A percentile compares a stretch with the other conserved stretches of the same genome.
These are phyloP conservation scores for Leptodactylus fallax DNA, from an alignment of 2,797 vertebrate species.

Conservation along the genomic window DNA sequence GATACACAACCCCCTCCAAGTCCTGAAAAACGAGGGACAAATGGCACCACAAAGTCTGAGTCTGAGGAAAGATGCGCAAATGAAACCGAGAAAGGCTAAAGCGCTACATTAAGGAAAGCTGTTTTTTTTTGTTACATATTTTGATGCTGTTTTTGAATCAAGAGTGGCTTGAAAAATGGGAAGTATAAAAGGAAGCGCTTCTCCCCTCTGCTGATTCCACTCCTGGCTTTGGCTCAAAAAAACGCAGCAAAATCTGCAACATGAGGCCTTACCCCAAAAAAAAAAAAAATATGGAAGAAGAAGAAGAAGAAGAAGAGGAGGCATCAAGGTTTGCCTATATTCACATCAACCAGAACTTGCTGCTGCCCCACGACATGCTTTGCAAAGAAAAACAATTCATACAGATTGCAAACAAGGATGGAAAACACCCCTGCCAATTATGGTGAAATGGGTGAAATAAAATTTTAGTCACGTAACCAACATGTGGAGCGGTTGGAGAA, in stretches of 20 bases:
- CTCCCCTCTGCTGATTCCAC: too few relatives aligned
- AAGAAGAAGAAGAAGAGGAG: too few relatives aligned
- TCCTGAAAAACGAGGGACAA: not conserved
- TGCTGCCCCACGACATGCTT: not conserved
- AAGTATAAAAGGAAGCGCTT: too few relatives aligned
- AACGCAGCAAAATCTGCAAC: too few relatives aligned
- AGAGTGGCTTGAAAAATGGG: too few relatives aligned
- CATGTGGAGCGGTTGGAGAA: constrained; percentile 37
- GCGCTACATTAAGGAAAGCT: too few relatives aligned
- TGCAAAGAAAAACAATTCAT: constrained; percentile 1
- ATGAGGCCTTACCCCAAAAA: too few relatives aligned
- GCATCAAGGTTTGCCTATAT: not conserved
- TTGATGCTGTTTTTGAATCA: too few relatives aligned
- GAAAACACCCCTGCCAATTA: constrained; percentile 3
- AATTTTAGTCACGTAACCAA: constrained; percentile 51
- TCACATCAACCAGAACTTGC: not conserved
- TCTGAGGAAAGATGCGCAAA: not conserved
- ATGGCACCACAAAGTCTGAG: not conserved
- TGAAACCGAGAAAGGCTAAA: not conserved
- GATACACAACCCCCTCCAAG: not conserved
- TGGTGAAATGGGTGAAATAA: constrained; percentile 9
- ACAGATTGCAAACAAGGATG: not conserved
- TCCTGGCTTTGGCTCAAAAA: too few relatives aligned
- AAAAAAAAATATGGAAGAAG: too few relatives aligned
- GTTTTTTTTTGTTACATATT: too few relatives aligned